Conservation (phyloP, 2,797 vertebrate species). For the Dallia pectoralis region DNA sequence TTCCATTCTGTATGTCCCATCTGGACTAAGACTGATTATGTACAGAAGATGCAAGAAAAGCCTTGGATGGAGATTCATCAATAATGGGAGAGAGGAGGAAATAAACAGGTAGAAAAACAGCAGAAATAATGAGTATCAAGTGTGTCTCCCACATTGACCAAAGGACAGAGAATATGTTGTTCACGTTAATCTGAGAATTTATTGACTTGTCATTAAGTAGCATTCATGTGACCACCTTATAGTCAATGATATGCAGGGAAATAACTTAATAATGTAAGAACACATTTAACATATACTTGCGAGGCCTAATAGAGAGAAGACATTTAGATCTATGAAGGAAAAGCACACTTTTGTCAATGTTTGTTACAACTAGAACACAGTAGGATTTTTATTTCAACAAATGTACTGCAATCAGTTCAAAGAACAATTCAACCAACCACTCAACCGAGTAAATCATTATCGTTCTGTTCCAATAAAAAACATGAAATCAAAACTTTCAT, state of each 20-base stretch:
- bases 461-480: background rate
- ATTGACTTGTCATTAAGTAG: background rate
- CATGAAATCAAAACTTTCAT: background rate
- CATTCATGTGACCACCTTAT: background rate
- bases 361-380: too few relatives aligned
- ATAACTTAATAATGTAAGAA: background rate
- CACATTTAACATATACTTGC: background rate
- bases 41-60: background rate
- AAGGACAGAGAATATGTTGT: background rate
- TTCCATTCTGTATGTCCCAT: background rate
- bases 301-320: background rate
- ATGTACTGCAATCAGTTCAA: background rate
- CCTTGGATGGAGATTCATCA: background rate
- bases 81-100: background rate
- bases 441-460: background rate
- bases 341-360: background rate
- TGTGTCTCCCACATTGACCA: background rate
- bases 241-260: background rate
- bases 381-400: background rate
- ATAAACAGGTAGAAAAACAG: background rate
- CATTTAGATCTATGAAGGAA: background rate
- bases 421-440: background rate
- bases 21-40: background rate
- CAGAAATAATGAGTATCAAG: background rate
- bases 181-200: background rate